Evolutionary conservation across 2,888 invertebrate genomes (phyloP).

Genomic region (Escarpia spicata): DNA sequence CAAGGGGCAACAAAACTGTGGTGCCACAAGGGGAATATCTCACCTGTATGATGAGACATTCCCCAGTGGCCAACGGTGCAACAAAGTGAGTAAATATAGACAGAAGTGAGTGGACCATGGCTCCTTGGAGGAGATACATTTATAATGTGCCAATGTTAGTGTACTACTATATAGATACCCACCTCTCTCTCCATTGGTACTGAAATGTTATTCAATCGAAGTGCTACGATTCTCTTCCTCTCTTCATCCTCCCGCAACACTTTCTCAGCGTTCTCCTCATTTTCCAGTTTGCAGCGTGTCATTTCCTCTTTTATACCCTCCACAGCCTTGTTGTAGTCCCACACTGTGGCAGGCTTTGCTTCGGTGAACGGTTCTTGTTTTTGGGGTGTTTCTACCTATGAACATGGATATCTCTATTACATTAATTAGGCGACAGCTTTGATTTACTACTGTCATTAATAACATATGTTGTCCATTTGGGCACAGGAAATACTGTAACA

Average conservation of each 20-base stretch:
- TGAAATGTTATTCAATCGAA: neutral
- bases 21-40: too few species aligned
- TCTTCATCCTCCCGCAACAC: neutral
- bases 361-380: conserved; percentile 41
- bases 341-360: conserved; percentile 47
- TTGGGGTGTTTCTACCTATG: conserved; percentile 42
- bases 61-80: too few species aligned
- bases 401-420: neutral
- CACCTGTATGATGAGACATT: too few species aligned
- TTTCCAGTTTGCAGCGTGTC: neutral
- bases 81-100: too few species aligned
- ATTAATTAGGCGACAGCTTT: neutral
- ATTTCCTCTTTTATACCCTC: conserved; percentile 48
- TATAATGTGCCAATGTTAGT: neutral
- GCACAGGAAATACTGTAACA: neutral
- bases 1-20: too few species aligned
- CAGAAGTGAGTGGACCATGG: too few species aligned
- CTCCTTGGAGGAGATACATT: too few species aligned
- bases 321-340: conserved; percentile 52
- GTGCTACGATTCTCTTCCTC: neutral
- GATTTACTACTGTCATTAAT: neutral
- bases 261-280: neutral
- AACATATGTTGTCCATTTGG: neutral
- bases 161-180: neutral
- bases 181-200: neutral